A percentile compares a stretch with the other conserved stretches of the same genome.
Evolutionary conservation across 2,113 vertebrate species (phyloP).

Genomic region (Phoenicopterus ruber): DNA sequence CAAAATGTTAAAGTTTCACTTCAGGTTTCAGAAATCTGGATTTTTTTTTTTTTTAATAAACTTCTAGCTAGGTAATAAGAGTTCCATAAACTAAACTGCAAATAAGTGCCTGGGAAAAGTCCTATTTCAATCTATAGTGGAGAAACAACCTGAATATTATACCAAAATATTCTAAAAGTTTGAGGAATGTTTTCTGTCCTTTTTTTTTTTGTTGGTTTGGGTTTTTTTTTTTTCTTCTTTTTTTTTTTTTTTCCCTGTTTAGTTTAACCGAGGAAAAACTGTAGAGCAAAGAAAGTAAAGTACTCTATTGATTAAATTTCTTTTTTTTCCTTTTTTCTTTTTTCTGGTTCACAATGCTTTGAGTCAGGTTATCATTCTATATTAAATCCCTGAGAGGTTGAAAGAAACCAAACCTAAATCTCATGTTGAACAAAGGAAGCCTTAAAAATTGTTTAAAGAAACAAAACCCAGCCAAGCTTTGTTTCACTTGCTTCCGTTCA

Average conservation of each 20-base stretch:
- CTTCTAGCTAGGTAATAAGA: not conserved
- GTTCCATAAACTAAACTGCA: not conserved
- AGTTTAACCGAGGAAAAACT: not conserved
- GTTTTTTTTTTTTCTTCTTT: not conserved
- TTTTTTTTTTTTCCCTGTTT: not conserved
- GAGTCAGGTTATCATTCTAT: not conserved
- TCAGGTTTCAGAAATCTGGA: not conserved
- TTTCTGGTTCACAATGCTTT: not conserved
- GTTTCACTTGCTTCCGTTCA: not conserved
- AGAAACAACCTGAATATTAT: not conserved
- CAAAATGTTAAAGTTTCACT: not conserved
- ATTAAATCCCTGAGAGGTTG: not conserved
- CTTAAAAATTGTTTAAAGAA: slow-evolving; percentile 1
- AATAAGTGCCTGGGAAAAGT: not conserved
- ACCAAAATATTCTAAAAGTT: not conserved
- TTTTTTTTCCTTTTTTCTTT: not conserved
- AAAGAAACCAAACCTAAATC: not conserved
- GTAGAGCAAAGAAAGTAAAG: not conserved
- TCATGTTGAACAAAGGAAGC: not conserved
- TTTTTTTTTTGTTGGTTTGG: not conserved
- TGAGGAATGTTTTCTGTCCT: not conserved
- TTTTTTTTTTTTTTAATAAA: not conserved
- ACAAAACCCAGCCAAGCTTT: not conserved
- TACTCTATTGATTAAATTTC: not conserved
- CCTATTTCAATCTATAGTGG: not conserved